These are phyloP conservation scores for Pollimyrus isidori DNA, from an alignment of 2,113 vertebrate genomes.

Conservation along the genomic window DNA sequence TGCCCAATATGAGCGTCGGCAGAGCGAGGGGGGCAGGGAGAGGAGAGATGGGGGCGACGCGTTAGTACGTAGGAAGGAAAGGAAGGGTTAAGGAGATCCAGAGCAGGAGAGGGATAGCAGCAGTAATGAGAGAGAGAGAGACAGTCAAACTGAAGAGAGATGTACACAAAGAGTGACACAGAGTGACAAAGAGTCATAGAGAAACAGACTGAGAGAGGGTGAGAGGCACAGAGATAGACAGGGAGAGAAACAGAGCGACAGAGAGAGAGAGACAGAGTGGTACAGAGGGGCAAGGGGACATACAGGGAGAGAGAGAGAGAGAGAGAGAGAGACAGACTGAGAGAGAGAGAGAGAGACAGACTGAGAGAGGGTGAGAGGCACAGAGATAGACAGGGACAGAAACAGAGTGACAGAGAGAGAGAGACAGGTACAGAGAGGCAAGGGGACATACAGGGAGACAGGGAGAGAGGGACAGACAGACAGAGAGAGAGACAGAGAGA, in stretches of 20 bases:
- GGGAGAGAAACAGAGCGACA: too few relatives aligned
- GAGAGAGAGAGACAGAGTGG: too few relatives aligned
- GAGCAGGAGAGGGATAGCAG: not conserved
- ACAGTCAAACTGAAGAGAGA: not conserved
- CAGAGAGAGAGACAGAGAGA: not conserved
- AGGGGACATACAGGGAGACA: not conserved
- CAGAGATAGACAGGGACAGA: not conserved
- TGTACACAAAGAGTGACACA: not conserved
- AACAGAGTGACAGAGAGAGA: not conserved
- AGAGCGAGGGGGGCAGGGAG: conserved; percentile 13
- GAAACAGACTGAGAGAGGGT: not conserved
- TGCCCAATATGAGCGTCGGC: conserved; percentile 45
- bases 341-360: not conserved
- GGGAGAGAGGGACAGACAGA: too few relatives aligned
- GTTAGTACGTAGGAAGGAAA: conserved; percentile 56
- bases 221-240: not conserved
- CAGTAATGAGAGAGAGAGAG: not conserved
- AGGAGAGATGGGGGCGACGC: not conserved
- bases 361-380: not conserved
- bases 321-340: not conserved
- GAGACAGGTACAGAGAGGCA: too few relatives aligned
- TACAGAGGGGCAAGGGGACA: not conserved
- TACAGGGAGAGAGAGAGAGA: not conserved
- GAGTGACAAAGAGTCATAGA: not conserved
- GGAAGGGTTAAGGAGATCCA: conserved; percentile 26